phyloP scores from a whole-genome alignment of 2,113 vertebrate species.

The Naja naja region DNA sequence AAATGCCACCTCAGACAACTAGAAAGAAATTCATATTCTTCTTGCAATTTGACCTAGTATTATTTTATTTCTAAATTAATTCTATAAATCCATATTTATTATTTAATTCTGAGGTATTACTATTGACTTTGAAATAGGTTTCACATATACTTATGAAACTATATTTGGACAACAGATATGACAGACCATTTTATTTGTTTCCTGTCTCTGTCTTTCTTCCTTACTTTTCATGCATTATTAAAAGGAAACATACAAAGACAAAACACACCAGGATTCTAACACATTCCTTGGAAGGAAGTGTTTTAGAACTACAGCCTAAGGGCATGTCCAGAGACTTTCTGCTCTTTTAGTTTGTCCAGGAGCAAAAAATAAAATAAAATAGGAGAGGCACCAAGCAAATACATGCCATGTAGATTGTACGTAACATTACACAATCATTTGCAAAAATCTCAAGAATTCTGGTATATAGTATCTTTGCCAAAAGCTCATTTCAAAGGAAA shows the following conservation, averaged over 20 bases:
- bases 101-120: conserved; percentile 14
- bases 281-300: neutral
- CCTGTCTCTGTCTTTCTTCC: neutral
- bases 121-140: conserved; percentile 13
- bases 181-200: neutral
- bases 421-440: neutral
- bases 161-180: neutral
- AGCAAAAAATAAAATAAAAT: neutral
- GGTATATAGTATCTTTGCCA: neutral
- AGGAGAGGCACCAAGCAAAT: neutral
- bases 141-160: neutral
- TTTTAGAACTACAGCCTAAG: neutral
- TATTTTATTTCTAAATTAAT: conserved; percentile 11
- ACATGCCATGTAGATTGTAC: neutral
- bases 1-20: neutral
- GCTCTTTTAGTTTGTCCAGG: neutral
- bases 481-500: neutral
- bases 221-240: conserved; percentile 11
- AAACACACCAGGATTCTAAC: conserved; percentile 2
- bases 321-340: neutral
- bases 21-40: neutral
- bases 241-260: conserved; percentile 5
- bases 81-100: conserved; percentile 5
- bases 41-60: neutral
- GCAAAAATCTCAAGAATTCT: neutral